Base-by-base conservation (phyloP, 2,797 vertebrate species). In the Propithecus perrieri region DNA sequence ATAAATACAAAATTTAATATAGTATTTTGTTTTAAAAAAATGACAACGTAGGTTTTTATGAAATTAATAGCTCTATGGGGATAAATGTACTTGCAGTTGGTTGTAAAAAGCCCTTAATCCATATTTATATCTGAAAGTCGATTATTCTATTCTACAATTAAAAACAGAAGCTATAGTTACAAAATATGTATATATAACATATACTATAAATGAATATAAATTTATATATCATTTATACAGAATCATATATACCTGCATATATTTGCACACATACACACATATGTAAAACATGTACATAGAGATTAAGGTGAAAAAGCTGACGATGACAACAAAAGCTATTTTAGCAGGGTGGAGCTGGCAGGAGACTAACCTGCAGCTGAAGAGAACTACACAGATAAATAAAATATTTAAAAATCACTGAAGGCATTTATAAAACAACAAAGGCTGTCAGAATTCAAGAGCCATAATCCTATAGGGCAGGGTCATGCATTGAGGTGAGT, bases 371-470 rank as follows among this genome's bases (percentile, higher is more conserved):
- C 61, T 71, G 13, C 28, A 89, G 57, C 75, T 85, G 75, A 92
- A 86, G 79, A 94, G 76, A 95, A 85, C 55, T 94, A 93, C 35
- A 91, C 84, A 94, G 50, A 85, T 84, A 48, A 95, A 96, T 96
- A 84, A 96, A 97, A 95, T 93, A 96, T 97, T 96, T 94, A 89
- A 86, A 96, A 92, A 86, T 84, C 59, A 96, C 95, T 63, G 46
- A 95, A 88, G 85, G 41, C 95, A 97, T 97, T 95, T 94, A 85
- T 89, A 96, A 96, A 97, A 95, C 86, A 95, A 96, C 93, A 96
- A 96, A 97, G 79, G 35, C 79, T 84, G 35, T 35, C n/a, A 59
- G 89, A 91, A 89, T 33, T 78, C 28, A 41, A 78, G 65, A 59
- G 69, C 80, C 65, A 83, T 74, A 89, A 38, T 93, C 71, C 79